Base-by-base conservation (phyloP, 2,888 invertebrate species). In the Pristionchus mayeri region DNA sequence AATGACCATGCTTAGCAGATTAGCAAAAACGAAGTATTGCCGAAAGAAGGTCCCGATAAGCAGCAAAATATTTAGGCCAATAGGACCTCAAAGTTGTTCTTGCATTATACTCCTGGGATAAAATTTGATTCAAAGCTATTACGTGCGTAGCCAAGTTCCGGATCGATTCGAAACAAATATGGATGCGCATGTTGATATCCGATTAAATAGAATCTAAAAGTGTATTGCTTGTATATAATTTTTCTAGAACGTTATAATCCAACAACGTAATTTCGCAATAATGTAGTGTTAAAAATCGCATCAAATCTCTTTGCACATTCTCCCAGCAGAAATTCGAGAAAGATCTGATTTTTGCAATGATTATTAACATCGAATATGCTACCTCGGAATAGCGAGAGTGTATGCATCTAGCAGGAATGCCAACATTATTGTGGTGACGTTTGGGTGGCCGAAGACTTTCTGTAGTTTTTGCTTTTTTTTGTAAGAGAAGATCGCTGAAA, bases 361-460 rank as follows among this genome's bases (percentile, higher is more conserved):
- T n/a, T n/a, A n/a, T n/a, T n/a, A n/a, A n/a, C n/a, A n/a, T n/a
- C n/a, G n/a, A n/a, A n/a, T n/a, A n/a, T n/a, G n/a, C n/a, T n/a
- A 67, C 67, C 67, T 67, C 67, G 67, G 37, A 67, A 67, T 18
- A 1, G 6, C 67, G 6, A 67, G n/a, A 37, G 37, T 18, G 37
- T 67, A 67, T 1, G 37, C 67, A 40, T 67, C 67, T 3, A 67
- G 67, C 0, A 67, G 67, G 37, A 67, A 67, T 18, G 67, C 67
- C 34, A 67, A 27, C 67, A 67, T 67, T 16, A 67, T 67, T 18
- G 9, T n/a, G 0, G 67, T 67, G 21, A 67, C 67, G 67, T 67
- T 67, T 0, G 67, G 67, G n/a, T 67, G 67, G 11, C 37, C 67
- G 37, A 67, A 67, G 13, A 67, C 37, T 67, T 40, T 67, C 67